phyloP scores from a whole-genome alignment of 2,113 vertebrate genomes.

The Chloebia gouldiae region DNA sequence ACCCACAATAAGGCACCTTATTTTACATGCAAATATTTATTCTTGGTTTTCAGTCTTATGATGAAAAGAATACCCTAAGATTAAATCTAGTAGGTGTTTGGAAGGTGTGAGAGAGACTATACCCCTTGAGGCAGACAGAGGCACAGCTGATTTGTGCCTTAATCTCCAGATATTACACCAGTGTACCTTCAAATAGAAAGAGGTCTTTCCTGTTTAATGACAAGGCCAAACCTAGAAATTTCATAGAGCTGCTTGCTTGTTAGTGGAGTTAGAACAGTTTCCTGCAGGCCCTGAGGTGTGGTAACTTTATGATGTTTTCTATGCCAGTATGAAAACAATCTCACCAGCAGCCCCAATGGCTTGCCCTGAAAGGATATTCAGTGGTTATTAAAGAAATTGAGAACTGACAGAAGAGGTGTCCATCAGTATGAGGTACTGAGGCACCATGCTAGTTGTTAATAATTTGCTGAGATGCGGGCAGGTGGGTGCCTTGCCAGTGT shows the following conservation, averaged over 20 bases:
- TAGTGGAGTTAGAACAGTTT: not conserved
- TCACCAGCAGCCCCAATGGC: not conserved
- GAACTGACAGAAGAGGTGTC: not conserved
- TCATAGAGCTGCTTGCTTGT: not conserved
- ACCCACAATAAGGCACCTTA: not conserved
- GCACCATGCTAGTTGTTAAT: not conserved
- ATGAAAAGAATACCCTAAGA: not conserved
- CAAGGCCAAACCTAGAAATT: not conserved
- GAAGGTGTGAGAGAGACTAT: not conserved
- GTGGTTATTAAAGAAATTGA: not conserved
- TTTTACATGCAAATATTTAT: not conserved
- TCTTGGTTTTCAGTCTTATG: not conserved
- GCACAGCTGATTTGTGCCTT: not conserved
- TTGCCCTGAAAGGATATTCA: not conserved
- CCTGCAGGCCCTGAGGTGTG: not conserved
- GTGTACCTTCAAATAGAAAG: not conserved
- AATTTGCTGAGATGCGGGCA: not conserved
- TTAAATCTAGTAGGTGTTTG: not conserved
- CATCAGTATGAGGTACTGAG: not conserved
- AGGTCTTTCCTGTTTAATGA: not conserved
- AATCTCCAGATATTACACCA: not conserved
- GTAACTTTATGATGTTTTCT: not conserved
- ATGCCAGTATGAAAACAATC: not conserved
- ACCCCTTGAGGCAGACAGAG: not conserved
- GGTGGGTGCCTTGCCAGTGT: not conserved